These are phyloP conservation scores for Crotalus tigris DNA, from an alignment of 2,113 vertebrate species.

Conservation along the genomic window DNA sequence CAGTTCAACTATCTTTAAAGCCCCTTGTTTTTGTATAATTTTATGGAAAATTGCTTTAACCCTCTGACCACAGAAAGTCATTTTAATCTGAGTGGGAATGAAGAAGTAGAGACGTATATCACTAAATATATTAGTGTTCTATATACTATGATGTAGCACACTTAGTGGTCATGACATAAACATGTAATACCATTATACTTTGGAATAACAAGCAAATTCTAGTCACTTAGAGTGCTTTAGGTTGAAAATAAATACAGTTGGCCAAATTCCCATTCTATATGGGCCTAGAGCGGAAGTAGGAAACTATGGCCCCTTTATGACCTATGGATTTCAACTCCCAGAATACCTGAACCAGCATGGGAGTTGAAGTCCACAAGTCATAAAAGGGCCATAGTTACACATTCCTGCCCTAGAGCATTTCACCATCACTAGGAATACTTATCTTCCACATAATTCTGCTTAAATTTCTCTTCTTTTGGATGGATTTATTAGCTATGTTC, in stretches of 20 bases:
- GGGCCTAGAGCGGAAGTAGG: not conserved
- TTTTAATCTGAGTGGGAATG: not conserved
- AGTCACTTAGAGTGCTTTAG: not conserved
- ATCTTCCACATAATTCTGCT: not conserved
- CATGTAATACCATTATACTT: not conserved
- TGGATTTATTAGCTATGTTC: not conserved
- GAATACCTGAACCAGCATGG: not conserved
- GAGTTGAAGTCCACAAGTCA: not conserved
- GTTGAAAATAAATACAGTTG: not conserved
- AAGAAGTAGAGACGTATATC: too few relatives aligned
- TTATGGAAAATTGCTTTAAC: not conserved
- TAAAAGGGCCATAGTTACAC: not conserved
- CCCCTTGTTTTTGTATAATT: not conserved
- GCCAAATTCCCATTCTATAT: not conserved
- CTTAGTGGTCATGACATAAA: not conserved
- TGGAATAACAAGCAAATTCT: not conserved
- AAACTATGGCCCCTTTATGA: not conserved
- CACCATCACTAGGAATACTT: too few relatives aligned
- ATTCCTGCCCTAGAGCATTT: too few relatives aligned
- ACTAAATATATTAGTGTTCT: not conserved
- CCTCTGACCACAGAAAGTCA: not conserved
- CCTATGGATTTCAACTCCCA: not conserved
- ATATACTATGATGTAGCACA: not conserved
- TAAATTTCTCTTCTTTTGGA: not conserved
- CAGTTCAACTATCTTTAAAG: not conserved